Evolutionary conservation across 1,140 invertebrate species (phyloP).

Genomic region (Centruroides sculpturatus): DNA sequence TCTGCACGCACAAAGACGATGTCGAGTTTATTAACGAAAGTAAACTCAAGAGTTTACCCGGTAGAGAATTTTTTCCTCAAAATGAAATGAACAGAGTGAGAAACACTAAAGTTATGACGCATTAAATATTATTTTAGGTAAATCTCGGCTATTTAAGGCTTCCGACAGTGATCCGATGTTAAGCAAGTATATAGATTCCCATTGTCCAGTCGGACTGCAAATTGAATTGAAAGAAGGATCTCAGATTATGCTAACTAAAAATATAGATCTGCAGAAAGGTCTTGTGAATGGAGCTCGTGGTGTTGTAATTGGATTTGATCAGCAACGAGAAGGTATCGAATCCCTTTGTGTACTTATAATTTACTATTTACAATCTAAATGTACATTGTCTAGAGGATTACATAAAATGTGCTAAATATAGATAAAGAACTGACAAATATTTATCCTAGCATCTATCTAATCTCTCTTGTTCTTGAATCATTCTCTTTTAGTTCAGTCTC

Average conservation of each 20-base stretch:
- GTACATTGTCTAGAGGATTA: no score
- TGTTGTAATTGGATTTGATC: conserved; percentile 60
- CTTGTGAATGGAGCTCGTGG: conserved; percentile 87
- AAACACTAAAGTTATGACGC: not conserved
- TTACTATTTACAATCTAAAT: no score
- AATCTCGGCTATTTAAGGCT: conserved; percentile 49
- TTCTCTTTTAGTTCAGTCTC: no score
- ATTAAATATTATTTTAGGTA: conserved; percentile 25
- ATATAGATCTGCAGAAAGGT: conserved; percentile 66
- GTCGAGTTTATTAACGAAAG: conserved; percentile 69
- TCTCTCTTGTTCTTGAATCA: no score
- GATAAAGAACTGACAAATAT: no score
- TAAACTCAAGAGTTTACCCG: conserved; percentile 11
- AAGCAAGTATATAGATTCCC: conserved; percentile 51
- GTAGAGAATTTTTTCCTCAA: not conserved
- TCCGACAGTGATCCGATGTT: conserved; percentile 56
- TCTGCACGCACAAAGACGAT: conserved; percentile 85
- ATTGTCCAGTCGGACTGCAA: conserved; percentile 53
- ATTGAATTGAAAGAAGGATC: conserved; percentile 62
- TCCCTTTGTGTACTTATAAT: no score
- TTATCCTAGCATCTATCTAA: no score
- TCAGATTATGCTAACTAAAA: conserved; percentile 86
- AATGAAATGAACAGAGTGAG: no score
- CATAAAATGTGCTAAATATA: no score
- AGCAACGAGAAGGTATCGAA: conserved; percentile 1